phyloP scores from a whole-genome alignment of 2,797 vertebrate species.

The Loriculus beryllinus region DNA sequence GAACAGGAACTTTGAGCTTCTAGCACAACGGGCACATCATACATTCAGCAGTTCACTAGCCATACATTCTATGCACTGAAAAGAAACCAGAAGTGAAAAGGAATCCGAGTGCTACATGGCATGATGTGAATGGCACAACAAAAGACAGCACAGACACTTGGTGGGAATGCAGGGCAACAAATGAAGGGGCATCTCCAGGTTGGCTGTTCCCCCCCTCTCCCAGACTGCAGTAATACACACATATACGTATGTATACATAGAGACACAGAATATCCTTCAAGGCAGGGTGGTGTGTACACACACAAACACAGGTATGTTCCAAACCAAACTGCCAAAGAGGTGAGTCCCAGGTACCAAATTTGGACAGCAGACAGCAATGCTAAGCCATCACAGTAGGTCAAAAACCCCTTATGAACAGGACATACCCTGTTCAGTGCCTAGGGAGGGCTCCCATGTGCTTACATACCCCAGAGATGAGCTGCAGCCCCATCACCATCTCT shows the following conservation, averaged over 20 bases:
- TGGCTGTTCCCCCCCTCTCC: background rate
- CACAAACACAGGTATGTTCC: background rate
- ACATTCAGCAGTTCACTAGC: constrained; percentile 38
- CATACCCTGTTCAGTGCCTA: background rate
- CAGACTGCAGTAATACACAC: background rate
- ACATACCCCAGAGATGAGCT: background rate
- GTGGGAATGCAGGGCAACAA: constrained; percentile 17
- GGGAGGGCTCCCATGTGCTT: accelerated
- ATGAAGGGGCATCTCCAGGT: background rate
- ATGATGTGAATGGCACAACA: background rate
- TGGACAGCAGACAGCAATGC: background rate
- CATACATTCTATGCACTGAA: constrained; percentile 25
- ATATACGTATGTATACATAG: background rate
- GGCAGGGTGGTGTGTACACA: background rate
- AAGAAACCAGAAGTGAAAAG: background rate
- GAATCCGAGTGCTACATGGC: background rate
- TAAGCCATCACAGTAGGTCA: background rate
- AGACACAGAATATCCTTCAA: background rate
- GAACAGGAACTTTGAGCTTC: background rate
- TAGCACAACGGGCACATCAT: background rate
- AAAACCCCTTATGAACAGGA: background rate
- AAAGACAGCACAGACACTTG: background rate
- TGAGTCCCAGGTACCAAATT: background rate
- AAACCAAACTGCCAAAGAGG: background rate
- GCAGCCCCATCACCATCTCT: background rate